Evolutionary conservation across 2,113 vertebrate species (phyloP).

Genomic region (Microcebus murinus): DNA sequence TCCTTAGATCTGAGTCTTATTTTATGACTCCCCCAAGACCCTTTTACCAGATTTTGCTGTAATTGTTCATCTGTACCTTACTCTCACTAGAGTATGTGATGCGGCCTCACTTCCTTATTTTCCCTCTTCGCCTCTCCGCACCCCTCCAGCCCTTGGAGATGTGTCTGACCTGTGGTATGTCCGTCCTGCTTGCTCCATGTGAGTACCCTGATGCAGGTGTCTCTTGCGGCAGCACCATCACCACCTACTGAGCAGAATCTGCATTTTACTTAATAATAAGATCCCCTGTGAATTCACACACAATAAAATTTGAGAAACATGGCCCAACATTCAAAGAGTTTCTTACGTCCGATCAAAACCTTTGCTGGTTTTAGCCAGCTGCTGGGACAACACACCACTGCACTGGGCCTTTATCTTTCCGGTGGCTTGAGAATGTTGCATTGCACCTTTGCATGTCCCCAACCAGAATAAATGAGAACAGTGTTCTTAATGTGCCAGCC

Average conservation of each 20-base stretch:
- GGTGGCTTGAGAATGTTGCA: slow-evolving; percentile 48
- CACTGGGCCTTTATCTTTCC: neutral
- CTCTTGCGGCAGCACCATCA: neutral
- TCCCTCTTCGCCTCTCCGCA: neutral
- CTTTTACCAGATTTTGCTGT: neutral
- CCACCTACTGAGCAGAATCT: neutral
- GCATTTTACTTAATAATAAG: neutral
- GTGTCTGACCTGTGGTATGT: neutral
- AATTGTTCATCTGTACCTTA: neutral
- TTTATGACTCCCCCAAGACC: too few species aligned
- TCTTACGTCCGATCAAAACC: neutral
- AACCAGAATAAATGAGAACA: slow-evolving; percentile 63
- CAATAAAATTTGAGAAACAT: neutral
- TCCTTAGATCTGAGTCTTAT: neutral
- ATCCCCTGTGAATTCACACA: neutral
- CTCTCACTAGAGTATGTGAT: neutral
- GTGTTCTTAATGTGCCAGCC: slow-evolving; percentile 68
- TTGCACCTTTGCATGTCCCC: slow-evolving; percentile 55
- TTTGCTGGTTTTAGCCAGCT: slow-evolving; percentile 2
- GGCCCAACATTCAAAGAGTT: neutral
- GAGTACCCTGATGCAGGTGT: too few species aligned
- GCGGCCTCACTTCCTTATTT: neutral
- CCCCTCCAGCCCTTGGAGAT: too few species aligned
- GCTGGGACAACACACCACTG: neutral
- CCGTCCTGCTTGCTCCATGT: neutral